phyloP scores from a whole-genome alignment of 2,888 invertebrate genomes.

The Tenthredo distinguenda region DNA sequence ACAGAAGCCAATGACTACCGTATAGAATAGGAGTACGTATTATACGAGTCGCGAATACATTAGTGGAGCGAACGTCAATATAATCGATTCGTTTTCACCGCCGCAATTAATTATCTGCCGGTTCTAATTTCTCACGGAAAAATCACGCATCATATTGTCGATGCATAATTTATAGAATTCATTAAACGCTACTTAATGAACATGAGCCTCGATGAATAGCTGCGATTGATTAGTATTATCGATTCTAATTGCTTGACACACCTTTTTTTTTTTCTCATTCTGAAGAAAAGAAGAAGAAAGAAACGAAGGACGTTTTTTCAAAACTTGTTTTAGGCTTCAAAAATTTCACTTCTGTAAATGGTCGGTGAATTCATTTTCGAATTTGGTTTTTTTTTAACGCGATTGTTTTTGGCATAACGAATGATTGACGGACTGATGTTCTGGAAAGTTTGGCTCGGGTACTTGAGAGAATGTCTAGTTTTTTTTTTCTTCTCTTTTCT shows the following conservation, averaged over 20 bases:
- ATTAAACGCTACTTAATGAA: neutral
- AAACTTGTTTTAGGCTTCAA: neutral
- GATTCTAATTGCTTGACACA: neutral
- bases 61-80: neutral
- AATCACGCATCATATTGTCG: neutral
- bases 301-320: neutral
- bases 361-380: neutral
- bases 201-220: neutral
- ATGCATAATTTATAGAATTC: slow-evolving; percentile 22
- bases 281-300: neutral
- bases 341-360: neutral
- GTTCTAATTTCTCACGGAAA: slow-evolving; percentile 35
- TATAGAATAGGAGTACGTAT: neutral
- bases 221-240: neutral
- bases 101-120: neutral
- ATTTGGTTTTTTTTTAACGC: neutral
- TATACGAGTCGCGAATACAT: neutral
- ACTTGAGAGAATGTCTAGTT: neutral
- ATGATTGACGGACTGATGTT: slow-evolving; percentile 8
- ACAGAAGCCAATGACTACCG: neutral
- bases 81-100: neutral
- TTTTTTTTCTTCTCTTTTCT: neutral
- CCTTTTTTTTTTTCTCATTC: neutral
- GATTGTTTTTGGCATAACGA: neutral
- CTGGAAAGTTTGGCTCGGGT: slow-evolving; percentile 23